Percentiles rank a stretch among this genome's conserved stretches.
phyloP scores from a whole-genome alignment of 2,113 vertebrate genomes.

The Puma concolor region DNA sequence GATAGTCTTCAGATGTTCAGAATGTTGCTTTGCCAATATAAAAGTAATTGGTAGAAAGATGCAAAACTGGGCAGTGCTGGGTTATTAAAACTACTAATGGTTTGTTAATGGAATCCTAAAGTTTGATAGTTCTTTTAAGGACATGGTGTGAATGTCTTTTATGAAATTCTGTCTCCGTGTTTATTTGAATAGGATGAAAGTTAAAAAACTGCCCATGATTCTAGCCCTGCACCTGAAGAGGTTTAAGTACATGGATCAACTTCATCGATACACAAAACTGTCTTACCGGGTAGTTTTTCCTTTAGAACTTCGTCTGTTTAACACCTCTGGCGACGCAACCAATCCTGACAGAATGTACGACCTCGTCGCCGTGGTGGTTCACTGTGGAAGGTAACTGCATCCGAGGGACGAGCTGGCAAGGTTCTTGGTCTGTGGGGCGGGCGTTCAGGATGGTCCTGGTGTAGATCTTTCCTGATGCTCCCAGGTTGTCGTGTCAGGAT shows the following conservation, averaged over 20 bases:
- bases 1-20: neutral
- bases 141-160: neutral
- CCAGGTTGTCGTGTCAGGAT: neutral
- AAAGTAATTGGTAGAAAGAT: neutral
- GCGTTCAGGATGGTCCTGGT: fast-evolving
- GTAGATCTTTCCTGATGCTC: neutral
- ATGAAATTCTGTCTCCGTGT: constrained; percentile 48
- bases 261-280: constrained; percentile 92
- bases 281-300: constrained; percentile 93
- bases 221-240: constrained; percentile 91
- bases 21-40: neutral
- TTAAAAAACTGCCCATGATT: constrained; percentile 93
- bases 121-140: neutral
- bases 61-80: neutral
- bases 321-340: constrained; percentile 91
- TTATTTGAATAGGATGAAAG: constrained; percentile 88
- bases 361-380: constrained; percentile 92
- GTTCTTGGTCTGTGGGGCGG: neutral
- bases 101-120: neutral
- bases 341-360: constrained; percentile 93
- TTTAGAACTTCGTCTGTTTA: constrained; percentile 91
- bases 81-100: neutral
- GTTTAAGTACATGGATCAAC: constrained; percentile 93
- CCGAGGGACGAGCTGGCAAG: fast-evolving
- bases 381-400: constrained; percentile 90